Base-by-base conservation (phyloP, 2,888 invertebrate species). In the Dryobotodes eremita region DNA sequence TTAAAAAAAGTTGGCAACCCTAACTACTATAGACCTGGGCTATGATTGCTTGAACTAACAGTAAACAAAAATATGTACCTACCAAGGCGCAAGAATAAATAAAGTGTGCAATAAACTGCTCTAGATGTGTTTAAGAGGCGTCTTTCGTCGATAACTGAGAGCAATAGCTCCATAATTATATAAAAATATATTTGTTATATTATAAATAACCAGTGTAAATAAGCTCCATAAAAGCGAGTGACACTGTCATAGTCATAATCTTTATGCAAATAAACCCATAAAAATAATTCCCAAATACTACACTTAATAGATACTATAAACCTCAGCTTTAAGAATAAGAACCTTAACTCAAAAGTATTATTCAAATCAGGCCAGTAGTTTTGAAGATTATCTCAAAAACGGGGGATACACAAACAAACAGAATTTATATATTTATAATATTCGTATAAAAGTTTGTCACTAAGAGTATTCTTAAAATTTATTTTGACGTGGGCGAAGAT, bases 311-410 rank as follows among this genome's bases (percentile, higher is more conserved):
- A 36, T 78, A 57, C 36, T 57, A 61, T 82, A 85, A 88, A 88
- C 86, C 59, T 81, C 74, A 77, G 72, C 53, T 79, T 65, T 77
- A 78, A 70, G 68, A 82, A 86, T 79, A 85, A 86, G 84, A 82
- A 75, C 48, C 48, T 74, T 68, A 82, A 77, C 68, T 46, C 68
- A 55, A 23, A 66, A 66, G 86, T 75, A 88, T 89, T 89, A 89
- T 89, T 89, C 89, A 89, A 89, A 89, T 89, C 71, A 80, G 82
- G 42, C 69, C 79, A 82, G 84, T 82, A 82, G 80, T 83, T 89
- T 86, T 11, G n/a, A 61, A 89, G 89, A 89, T 89, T 77, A 89
- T 87, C 86, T 86, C 55, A 20, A 61, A 83, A 77, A 83, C 42
- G 72, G 48, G 79, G 23, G 20, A 77, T 74, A 85, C 71, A 82